phyloP scores from a whole-genome alignment of 2,113 vertebrate genomes.

The Colaptes auratus region DNA sequence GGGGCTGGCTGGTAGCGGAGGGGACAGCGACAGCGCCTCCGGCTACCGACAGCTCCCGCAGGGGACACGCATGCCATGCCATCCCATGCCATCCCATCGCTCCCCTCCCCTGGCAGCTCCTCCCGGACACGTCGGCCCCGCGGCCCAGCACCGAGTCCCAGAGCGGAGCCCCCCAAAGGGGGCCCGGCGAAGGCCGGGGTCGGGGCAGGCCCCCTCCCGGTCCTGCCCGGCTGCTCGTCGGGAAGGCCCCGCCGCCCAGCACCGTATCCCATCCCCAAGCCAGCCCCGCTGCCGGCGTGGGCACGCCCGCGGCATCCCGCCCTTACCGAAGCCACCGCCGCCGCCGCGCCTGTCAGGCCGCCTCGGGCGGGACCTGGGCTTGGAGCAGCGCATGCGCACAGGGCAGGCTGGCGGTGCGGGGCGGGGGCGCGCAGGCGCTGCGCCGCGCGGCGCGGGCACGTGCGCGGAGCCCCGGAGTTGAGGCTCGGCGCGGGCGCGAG shows the following conservation, averaged over 20 bases:
- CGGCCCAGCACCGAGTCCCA: background rate
- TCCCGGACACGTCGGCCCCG: background rate
- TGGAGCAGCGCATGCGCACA: background rate
- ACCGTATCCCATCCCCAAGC: background rate
- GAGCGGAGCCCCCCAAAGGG: background rate
- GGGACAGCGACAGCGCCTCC: background rate
- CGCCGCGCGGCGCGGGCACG: background rate
- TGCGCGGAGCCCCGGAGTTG: background rate
- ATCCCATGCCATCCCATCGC: too few relatives aligned
- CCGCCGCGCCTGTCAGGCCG: background rate
- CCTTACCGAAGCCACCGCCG: background rate
- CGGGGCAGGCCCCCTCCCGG: background rate
- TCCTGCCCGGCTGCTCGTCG: background rate
- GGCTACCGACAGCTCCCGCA: background rate
- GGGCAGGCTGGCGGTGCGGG: background rate
- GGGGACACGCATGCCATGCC: background rate
- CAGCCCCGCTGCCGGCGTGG: background rate
- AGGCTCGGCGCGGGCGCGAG: background rate
- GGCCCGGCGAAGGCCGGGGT: background rate
- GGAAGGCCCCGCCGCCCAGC: background rate
- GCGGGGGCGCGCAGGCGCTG: background rate
- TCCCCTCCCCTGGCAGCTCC: too few relatives aligned
- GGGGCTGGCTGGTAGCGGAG: background rate
- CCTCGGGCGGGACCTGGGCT: background rate
- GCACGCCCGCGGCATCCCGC: accelerated